phyloP scores from a whole-genome alignment of 2,797 vertebrate species.

The Siniperca scherzeri region DNA sequence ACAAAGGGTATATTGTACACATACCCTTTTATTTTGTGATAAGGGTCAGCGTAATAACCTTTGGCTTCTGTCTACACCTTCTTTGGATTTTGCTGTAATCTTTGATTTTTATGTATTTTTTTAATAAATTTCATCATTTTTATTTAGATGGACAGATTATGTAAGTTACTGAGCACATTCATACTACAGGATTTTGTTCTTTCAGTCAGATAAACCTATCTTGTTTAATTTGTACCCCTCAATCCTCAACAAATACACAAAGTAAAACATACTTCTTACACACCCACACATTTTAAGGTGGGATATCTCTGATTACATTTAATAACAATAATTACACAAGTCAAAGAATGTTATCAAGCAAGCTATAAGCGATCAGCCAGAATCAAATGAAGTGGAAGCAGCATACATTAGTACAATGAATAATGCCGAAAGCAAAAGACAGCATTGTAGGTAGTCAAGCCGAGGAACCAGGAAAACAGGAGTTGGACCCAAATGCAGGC shows the following conservation, averaged over 20 bases:
- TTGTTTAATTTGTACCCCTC: conserved; percentile 18
- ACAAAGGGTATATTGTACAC: neutral
- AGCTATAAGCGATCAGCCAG: conserved; percentile 24
- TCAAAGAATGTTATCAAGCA: conserved; percentile 55
- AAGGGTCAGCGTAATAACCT: neutral
- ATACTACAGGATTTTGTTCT: neutral
- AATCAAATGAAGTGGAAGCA: conserved; percentile 43
- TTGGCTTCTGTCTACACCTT: too few relatives aligned
- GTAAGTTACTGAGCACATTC: neutral
- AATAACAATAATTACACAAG: conserved; percentile 60
- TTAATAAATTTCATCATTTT: too few relatives aligned
- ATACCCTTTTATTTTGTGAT: neutral
- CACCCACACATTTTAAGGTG: conserved; percentile 28
- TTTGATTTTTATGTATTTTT: too few relatives aligned
- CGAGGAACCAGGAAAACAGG: too few relatives aligned
- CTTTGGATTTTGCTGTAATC: neutral
- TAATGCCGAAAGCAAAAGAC: neutral
- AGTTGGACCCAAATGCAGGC: too few relatives aligned
- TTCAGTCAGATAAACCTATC: neutral
- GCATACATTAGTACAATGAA: conserved; percentile 33
- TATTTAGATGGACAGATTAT: too few relatives aligned
- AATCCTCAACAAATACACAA: neutral
- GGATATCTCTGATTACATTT: conserved; percentile 52
- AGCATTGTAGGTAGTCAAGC: too few relatives aligned
- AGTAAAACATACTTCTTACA: neutral